These are phyloP conservation scores for Crenichthys baileyi DNA, from an alignment of 2,797 vertebrate genomes.

Conservation along the genomic window DNA sequence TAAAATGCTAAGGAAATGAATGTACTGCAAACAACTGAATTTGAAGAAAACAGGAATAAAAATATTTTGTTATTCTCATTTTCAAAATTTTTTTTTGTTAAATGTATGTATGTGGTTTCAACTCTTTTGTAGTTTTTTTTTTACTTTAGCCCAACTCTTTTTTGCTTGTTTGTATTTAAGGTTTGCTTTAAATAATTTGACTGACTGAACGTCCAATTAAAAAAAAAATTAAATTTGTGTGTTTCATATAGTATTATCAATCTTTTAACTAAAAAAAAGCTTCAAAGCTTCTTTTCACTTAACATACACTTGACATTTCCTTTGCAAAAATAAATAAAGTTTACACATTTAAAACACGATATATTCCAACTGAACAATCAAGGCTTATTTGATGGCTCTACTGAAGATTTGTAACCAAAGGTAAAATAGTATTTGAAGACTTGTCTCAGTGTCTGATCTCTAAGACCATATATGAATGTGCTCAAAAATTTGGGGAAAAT, in stretches of 20 bases:
- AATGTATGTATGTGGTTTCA: not conserved
- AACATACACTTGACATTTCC: not conserved
- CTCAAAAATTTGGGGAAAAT: conserved; percentile 72
- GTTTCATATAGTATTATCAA: too few relatives aligned
- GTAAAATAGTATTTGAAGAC: conserved; percentile 65
- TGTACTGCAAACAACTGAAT: not conserved
- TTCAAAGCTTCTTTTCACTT: not conserved
- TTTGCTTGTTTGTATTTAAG: too few relatives aligned
- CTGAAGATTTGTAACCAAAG: conserved; percentile 30
- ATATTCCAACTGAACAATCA: not conserved
- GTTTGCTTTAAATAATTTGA: too few relatives aligned
- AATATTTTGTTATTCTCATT: not conserved
- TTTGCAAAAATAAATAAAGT: too few relatives aligned
- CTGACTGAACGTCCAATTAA: too few relatives aligned
- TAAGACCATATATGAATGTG: conserved; percentile 73
- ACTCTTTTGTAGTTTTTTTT: not conserved
- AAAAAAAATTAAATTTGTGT: too few relatives aligned
- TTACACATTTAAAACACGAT: not conserved
- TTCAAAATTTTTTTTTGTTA: not conserved
- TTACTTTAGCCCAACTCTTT: not conserved
- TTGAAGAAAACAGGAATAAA: not conserved
- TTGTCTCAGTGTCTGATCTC: conserved; percentile 60
- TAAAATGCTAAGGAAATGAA: not conserved
- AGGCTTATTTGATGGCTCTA: not conserved
- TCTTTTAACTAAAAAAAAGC: not conserved